phyloP scores from a whole-genome alignment of 2,113 vertebrate species.

The Nothobranchius kuhntae region DNA sequence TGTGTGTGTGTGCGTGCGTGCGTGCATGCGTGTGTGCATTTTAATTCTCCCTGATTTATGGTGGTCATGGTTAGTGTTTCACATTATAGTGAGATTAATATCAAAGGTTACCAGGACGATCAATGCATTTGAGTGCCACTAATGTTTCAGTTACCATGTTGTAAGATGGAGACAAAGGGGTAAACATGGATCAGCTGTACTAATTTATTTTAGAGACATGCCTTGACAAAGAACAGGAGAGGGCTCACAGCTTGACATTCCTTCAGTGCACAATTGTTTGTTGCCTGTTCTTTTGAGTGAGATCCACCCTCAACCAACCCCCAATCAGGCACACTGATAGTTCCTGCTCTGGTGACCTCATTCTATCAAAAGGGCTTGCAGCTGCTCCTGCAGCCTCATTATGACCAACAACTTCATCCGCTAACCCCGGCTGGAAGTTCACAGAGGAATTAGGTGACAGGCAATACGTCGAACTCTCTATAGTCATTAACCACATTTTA shows the following conservation, averaged over 20 bases:
- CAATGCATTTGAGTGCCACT: conserved; percentile 74
- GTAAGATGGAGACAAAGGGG: conserved; percentile 55
- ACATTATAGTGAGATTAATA: conserved; percentile 73
- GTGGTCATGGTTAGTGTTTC: conserved; percentile 64
- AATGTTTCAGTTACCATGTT: conserved; percentile 78
- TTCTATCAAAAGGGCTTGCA: conserved; percentile 76
- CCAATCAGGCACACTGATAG: conserved; percentile 73
- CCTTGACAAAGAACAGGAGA: conserved; percentile 46
- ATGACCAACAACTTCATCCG: conserved; percentile 67
- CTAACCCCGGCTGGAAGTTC: conserved; percentile 63
- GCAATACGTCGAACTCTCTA: conserved; percentile 22
- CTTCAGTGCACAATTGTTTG: conserved; percentile 71
- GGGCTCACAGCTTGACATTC: conserved; percentile 49
- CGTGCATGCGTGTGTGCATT: conserved; percentile 45
- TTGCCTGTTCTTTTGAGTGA: conserved; percentile 56
- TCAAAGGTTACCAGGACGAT: conserved; percentile 79
- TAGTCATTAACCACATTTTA: neutral
- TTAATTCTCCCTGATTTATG: conserved; percentile 69
- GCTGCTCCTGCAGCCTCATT: conserved; percentile 76
- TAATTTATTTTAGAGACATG: conserved; percentile 73
- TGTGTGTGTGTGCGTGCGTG: no score
- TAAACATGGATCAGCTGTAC: conserved; percentile 75
- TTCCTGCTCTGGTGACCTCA: conserved; percentile 74
- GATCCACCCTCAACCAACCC: conserved; percentile 42
- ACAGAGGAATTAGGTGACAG: conserved; percentile 38